Conservation (phyloP, 2,888 invertebrate species). For the Auanema sp. region DNA sequence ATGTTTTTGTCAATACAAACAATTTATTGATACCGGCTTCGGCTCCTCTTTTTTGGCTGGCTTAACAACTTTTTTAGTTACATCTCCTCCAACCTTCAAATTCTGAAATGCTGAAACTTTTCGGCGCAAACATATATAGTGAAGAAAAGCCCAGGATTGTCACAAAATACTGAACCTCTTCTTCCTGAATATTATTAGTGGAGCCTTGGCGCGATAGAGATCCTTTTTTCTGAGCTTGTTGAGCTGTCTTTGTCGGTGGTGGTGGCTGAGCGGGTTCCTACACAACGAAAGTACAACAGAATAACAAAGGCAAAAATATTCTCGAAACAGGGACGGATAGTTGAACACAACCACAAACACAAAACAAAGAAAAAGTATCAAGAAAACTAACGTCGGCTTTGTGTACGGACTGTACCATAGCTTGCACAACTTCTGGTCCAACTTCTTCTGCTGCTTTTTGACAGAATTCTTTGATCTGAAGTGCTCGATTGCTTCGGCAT, state of each 20-base stretch:
- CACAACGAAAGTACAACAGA: slow-evolving; percentile 11
- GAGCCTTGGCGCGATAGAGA: no score
- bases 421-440: slow-evolving; percentile 41
- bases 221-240: not conserved
- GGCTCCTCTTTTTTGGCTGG: slow-evolving; percentile 21
- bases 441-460: slow-evolving; percentile 75
- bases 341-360: not conserved
- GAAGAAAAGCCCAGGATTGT: no score
- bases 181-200: no score
- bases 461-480: slow-evolving; percentile 80
- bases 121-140: slow-evolving; percentile 9
- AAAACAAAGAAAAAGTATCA: slow-evolving; percentile 1
- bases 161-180: no score
- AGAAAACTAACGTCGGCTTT: slow-evolving; percentile 43
- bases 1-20: no score
- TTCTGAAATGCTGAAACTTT: not conserved
- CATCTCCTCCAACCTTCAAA: not conserved
- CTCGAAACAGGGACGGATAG: not conserved
- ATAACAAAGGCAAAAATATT: slow-evolving; percentile 1
- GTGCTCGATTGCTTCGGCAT: no score
- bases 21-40: slow-evolving; percentile 8
- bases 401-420: slow-evolving; percentile 47
- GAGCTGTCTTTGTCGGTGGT: slow-evolving; percentile 16
- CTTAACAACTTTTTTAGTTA: slow-evolving; percentile 8
- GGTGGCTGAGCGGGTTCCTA: slow-evolving; percentile 10